Conservation (phyloP, 2,113 vertebrate genomes). For the Anhinga anhinga region DNA sequence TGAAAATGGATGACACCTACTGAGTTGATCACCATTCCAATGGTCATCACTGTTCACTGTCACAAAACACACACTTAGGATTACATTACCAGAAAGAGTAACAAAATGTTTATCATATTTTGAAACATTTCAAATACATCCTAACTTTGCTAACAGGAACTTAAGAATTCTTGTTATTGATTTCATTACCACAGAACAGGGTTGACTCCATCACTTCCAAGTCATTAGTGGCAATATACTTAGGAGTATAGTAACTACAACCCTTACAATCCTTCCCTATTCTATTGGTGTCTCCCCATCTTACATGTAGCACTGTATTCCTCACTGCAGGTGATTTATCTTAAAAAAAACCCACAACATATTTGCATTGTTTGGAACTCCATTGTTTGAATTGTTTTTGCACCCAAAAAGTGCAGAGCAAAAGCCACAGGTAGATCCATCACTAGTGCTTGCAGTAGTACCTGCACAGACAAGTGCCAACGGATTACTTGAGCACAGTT, state of each 20-base stretch:
- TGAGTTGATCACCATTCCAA: fast-evolving
- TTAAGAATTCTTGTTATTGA: neutral
- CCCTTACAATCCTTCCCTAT: neutral
- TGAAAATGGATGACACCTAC: neutral
- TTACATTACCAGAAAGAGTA: neutral
- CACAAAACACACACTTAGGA: neutral
- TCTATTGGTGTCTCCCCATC: neutral
- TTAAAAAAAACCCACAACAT: neutral
- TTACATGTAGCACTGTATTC: neutral
- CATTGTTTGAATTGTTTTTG: neutral
- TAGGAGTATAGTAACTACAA: fast-evolving
- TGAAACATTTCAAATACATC: neutral
- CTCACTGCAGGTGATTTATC: neutral
- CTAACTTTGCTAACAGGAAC: neutral
- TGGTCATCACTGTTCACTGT: neutral
- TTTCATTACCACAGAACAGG: neutral
- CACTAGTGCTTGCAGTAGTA: neutral
- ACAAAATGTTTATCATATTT: neutral
- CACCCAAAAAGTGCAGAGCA: neutral
- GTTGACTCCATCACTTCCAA: neutral
- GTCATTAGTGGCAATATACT: neutral
- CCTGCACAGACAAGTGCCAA: neutral
- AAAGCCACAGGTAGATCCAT: neutral
- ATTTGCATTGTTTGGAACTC: neutral
- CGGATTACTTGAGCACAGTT: neutral